Conservation (phyloP, 2,888 invertebrate species). For the Nysson spinosus region DNA sequence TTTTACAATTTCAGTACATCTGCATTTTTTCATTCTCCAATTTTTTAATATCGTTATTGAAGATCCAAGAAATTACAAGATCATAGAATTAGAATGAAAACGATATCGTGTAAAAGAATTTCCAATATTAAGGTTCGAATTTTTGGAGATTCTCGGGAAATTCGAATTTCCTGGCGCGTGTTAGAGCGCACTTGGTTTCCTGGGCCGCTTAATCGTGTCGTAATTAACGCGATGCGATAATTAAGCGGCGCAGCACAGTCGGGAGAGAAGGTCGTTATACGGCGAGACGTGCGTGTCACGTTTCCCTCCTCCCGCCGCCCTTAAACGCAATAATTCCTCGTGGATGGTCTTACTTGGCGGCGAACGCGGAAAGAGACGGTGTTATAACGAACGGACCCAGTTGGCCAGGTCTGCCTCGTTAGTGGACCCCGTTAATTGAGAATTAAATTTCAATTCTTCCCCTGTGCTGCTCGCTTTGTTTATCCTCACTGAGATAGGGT, state of each 20-base stretch:
- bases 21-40: too few species aligned
- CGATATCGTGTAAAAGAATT: too few species aligned
- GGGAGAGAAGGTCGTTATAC: conserved; percentile 36
- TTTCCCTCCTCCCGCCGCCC: conserved; percentile 3
- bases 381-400: conserved; percentile 30
- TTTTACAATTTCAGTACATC: too few species aligned
- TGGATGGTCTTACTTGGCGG: conserved; percentile 28
- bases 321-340: conserved; percentile 38
- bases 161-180: conserved; percentile 34
- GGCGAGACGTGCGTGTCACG: conserved; percentile 19
- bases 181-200: conserved; percentile 15
- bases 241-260: conserved; percentile 24
- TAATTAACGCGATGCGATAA: conserved; percentile 63
- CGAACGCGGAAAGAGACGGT: conserved; percentile 11
- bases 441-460: conserved; percentile 50
- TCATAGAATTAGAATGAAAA: too few species aligned
- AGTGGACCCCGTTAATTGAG: conserved; percentile 54
- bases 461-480: conserved; percentile 10
- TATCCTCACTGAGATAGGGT: neutral
- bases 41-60: too few species aligned
- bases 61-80: too few species aligned
- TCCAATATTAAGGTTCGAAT: too few species aligned
- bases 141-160: conserved; percentile 16
- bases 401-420: conserved; percentile 35
- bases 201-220: conserved; percentile 51